Evolutionary conservation across 92 coral and sea anemone genomes (phyloP).

Genomic region (Parazoanthus atlanticus): DNA sequence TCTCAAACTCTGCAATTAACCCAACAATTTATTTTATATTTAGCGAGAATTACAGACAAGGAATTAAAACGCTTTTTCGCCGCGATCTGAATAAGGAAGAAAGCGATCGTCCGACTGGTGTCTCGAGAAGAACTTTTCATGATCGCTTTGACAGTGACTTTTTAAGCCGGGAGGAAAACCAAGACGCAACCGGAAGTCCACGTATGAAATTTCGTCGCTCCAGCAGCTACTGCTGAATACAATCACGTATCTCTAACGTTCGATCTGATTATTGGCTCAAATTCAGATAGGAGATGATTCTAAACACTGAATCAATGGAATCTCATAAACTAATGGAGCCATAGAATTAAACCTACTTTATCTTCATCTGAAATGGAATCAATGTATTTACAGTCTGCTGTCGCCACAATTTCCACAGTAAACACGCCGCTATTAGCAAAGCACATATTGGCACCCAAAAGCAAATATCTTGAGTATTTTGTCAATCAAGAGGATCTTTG

Average conservation of each 20-base stretch:
- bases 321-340: neutral
- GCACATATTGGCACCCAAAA: neutral
- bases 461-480: neutral
- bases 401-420: neutral
- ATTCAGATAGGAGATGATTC: neutral
- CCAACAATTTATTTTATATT: conserved; percentile 63
- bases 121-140: conserved; percentile 6
- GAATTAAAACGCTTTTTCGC: conserved; percentile 38
- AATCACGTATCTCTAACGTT: too few relatives aligned
- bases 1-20: conserved; percentile 51
- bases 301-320: neutral
- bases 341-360: too few relatives aligned
- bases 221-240: neutral
- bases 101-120: neutral
- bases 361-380: neutral
- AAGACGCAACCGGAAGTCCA: conserved; percentile 31
- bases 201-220: conserved; percentile 15
- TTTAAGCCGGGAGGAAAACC: neutral
- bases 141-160: conserved; percentile 3
- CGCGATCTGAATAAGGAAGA: neutral
- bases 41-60: conserved; percentile 63
- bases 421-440: neutral
- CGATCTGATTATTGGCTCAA: neutral
- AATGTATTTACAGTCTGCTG: neutral
- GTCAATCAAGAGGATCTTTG: neutral